Evolutionary conservation across 2,113 vertebrate genomes (phyloP), one percentile per base, ranked within the genome.

Genomic region (Lepisosteus oculatus): DNA sequence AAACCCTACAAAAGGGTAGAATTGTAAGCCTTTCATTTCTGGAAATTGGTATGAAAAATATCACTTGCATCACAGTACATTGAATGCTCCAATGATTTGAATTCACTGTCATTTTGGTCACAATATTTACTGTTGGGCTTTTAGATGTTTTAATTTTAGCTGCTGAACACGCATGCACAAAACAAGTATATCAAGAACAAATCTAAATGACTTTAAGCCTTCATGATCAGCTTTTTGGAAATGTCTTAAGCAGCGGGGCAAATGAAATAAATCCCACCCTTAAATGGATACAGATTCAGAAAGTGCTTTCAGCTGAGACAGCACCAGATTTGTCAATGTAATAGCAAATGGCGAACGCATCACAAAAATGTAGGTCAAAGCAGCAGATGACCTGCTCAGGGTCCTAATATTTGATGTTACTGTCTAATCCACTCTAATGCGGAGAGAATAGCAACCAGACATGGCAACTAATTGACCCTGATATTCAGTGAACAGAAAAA

Each of bases 401-500:
- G 81, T 81, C 79, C 81, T 76, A 74, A 55, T 74, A 79, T 85
- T 79, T 76, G 83, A 86, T 81, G 76, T 83, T 86, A 87, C 84
- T 90, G 89, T 90, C 90, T 95, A 91, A 93, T 95, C 93, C 92
- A 85, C 88, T 91, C 86, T 76, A 76, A 86, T 82, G 74, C 72
- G 4, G 66, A 84, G 69, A 80, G 80, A 88, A 85, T 66, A 83
- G 86, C 84, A 79, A 75, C 86, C 86, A 94, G 89, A 91, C 87
- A 77, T 88, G 85, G 83, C 90, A 89, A 86, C 84, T 92, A 92
- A 92, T 95, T 92, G 86, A 91, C 92, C 92, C 92, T 90, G 90
- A 94, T 95, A 93, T 90, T 93, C 91, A 95, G 63, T 93, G 92
- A 96, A 85, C 91, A 93, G 89, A 78, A 80, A 82, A 73, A 85